These are phyloP conservation scores for Astreopora myriophthalma DNA, from an alignment of 64 coral and sea anemone genomes.

Conservation along the genomic window DNA sequence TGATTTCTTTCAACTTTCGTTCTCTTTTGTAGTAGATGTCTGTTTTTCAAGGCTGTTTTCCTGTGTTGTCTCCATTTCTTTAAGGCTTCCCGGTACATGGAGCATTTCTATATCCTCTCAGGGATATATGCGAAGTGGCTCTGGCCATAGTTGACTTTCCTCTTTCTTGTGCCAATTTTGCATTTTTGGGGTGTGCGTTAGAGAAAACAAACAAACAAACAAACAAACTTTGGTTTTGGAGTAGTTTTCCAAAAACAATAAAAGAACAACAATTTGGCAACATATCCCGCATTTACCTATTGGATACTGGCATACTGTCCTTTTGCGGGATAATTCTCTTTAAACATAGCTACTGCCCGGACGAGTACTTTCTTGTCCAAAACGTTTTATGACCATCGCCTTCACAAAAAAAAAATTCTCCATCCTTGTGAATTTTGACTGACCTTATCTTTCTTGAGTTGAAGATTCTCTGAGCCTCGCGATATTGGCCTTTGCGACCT, in stretches of 20 bases:
- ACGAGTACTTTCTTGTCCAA: slow-evolving; percentile 29
- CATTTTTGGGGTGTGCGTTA: slow-evolving; percentile 24
- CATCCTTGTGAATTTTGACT: slow-evolving; percentile 20
- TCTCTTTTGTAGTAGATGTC: not conserved
- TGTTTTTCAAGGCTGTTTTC: not conserved
- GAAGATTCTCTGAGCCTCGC: slow-evolving; percentile 48
- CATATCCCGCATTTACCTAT: slow-evolving; percentile 60
- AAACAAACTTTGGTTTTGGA: slow-evolving; percentile 24
- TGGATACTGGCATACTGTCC: slow-evolving; percentile 17
- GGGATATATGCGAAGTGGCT: not conserved
- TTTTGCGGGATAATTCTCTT: slow-evolving; percentile 21
- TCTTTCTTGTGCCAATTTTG: slow-evolving; percentile 19
- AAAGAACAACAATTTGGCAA: slow-evolving; percentile 32
- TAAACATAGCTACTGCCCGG: slow-evolving; percentile 32
- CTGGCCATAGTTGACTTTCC: not conserved
- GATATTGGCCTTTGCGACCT: slow-evolving; percentile 38
- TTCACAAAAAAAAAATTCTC: slow-evolving; percentile 15
- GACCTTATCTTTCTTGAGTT: slow-evolving; percentile 33
- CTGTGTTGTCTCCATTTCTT: not conserved
- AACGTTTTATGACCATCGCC: slow-evolving; percentile 53
- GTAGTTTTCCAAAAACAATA: slow-evolving; percentile 2
- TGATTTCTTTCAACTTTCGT: no score
- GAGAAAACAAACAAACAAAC: not conserved
- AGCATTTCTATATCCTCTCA: slow-evolving; percentile 30
- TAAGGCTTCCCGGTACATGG: slow-evolving; percentile 9